phyloP scores from a whole-genome alignment of 2,113 vertebrate genomes.

The Monarcha castaneiventris region DNA sequence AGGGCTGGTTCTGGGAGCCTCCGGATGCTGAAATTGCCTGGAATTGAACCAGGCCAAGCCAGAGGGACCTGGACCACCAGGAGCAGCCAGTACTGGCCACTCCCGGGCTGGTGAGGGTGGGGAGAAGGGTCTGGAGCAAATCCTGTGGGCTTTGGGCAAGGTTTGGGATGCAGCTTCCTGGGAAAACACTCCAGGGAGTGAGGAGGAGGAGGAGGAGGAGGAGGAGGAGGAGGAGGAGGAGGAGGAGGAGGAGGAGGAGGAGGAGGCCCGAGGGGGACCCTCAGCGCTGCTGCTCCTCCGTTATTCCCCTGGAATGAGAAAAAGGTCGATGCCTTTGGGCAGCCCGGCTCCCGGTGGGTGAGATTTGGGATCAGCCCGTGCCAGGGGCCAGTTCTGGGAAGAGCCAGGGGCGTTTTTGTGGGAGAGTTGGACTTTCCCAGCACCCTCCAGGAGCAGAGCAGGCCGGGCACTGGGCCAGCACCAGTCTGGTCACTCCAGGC shows the following conservation, averaged over 20 bases:
- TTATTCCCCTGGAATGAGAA: neutral
- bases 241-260: neutral
- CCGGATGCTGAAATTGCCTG: fast-evolving
- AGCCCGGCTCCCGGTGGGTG: neutral
- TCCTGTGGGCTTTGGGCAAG: neutral
- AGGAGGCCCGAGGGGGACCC: neutral
- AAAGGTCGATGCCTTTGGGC: neutral
- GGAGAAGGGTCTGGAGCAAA: fast-evolving
- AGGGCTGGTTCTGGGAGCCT: neutral
- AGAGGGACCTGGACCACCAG: fast-evolving
- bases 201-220: neutral
- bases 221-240: neutral
- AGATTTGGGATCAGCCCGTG: neutral
- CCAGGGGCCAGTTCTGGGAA: neutral
- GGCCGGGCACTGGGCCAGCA: neutral
- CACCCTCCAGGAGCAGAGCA: neutral
- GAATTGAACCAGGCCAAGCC: neutral
- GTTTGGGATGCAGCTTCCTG: neutral
- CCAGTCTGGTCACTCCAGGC: neutral
- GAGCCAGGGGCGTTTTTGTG: neutral
- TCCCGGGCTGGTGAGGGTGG: fast-evolving
- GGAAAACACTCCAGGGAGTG: fast-evolving
- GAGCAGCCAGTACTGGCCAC: fast-evolving
- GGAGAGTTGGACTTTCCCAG: neutral
- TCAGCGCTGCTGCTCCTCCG: fast-evolving